These are phyloP conservation scores for Folsomia candida DNA, from an alignment of 2,888 invertebrate genomes.

Conservation along the genomic window DNA sequence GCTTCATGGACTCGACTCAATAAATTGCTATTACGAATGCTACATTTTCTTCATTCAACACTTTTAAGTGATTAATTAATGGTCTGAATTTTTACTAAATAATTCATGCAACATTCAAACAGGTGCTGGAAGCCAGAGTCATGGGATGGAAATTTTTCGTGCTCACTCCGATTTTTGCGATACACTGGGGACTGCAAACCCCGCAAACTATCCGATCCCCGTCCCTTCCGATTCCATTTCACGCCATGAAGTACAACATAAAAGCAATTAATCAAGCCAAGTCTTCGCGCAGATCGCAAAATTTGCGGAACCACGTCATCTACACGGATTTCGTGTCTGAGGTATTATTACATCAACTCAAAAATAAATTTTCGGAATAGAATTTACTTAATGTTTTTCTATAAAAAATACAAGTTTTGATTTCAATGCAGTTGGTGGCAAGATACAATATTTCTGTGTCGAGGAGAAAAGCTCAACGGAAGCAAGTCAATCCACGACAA, in stretches of 20 bases:
- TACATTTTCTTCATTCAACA: too few species aligned
- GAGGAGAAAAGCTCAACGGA: conserved; percentile 34
- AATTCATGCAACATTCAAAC: too few species aligned
- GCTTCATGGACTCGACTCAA: too few species aligned
- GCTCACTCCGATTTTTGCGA: conserved; percentile 81
- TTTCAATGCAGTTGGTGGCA: conserved; percentile 48
- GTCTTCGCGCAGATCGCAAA: conserved; percentile 46
- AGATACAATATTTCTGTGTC: conserved; percentile 48
- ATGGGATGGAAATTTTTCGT: conserved; percentile 85
- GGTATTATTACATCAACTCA: conserved; percentile 31
- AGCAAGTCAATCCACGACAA: conserved; percentile 8
- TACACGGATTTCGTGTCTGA: conserved; percentile 50
- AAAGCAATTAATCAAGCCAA: conserved; percentile 3
- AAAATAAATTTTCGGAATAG: background rate
- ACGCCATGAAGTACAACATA: conserved; percentile 37
- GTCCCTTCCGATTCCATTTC: conserved; percentile 33
- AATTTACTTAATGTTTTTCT: too few species aligned
- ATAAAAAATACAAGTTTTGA: too few species aligned
- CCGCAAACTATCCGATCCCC: conserved; percentile 46
- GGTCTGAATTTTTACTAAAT: too few species aligned
- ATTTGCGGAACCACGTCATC: conserved; percentile 47
- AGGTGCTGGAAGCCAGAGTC: conserved; percentile 90
- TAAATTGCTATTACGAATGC: conserved; percentile 1
- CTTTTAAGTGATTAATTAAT: too few species aligned
- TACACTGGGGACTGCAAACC: conserved; percentile 82